Conservation (phyloP, 2,888 invertebrate species). For the Strigamia crassipes region DNA sequence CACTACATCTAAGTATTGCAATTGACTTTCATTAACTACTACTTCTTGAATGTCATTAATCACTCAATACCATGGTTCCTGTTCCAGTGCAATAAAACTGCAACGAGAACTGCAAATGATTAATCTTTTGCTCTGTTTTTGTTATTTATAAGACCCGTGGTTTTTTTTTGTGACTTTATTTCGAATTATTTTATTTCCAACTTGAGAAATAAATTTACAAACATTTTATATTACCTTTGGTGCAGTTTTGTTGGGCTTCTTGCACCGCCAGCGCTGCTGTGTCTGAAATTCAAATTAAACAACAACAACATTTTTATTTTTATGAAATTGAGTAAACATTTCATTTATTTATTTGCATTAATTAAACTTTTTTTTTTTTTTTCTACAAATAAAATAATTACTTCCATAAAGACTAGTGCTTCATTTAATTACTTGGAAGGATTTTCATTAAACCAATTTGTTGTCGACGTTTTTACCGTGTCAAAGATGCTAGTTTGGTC, state of each 20-base stretch:
- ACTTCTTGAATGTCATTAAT: background rate
- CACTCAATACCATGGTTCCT: slow-evolving; percentile 4
- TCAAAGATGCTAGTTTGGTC: background rate
- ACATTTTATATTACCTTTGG: no score
- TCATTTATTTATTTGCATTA: background rate
- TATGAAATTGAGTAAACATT: background rate
- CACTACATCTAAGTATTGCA: background rate
- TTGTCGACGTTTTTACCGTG: background rate
- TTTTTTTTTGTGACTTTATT: no score
- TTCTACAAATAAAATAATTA: background rate
- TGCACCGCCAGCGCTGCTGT: no score
- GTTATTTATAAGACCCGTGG: no score
- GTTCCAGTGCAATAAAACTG: background rate
- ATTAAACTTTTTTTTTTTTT: background rate
- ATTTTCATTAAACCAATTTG: slow-evolving; percentile 10
- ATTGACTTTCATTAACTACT: background rate
- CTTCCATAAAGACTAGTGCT: background rate
- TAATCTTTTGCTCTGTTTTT: background rate
- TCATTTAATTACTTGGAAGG: slow-evolving; percentile 3
- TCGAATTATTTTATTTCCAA: no score
- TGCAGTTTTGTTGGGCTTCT: no score
- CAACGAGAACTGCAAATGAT: background rate
- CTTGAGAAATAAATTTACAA: no score
- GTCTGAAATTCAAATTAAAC: no score
- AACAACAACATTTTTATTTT: no score